Base-by-base conservation (phyloP, 2,888 invertebrate genomes). In the Nymphalis urticae region DNA sequence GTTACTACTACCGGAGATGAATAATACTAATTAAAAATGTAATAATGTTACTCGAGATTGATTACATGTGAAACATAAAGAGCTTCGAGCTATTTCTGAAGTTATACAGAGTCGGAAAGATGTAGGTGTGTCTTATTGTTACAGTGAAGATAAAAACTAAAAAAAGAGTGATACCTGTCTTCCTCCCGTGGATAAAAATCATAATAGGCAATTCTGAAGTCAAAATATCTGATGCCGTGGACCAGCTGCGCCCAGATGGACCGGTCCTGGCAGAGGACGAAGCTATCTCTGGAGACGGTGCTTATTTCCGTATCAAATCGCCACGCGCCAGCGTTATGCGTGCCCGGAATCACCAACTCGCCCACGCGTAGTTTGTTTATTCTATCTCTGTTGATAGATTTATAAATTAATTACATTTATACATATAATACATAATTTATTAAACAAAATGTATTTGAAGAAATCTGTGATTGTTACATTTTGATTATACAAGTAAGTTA, bases 171-270 rank as follows among this genome's bases (percentile, higher is more conserved):
- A 16, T 77, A 91, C 92, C 88, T 90, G 67, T 90, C 85, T 75
- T 92, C 91, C 67, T 85, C 84, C 13, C 82, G 80, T 0, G 75
- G 66, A 68, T 91, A 92, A 68, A 87, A 85, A 9, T 85, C 88
- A 72, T 93, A 96, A 86, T 95, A 96, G 72, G 96, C 97, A 73
- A 97, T 94, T 76, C 97, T 94, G 66, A 97, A 93, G 85, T 97
- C 97, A 62, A 97, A 90, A 86, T 96, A 97, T 80, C 97, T 93
- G 78, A 97, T 95, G 64, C 97, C 97, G 82, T 96, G 95, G 0
- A 96, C 95, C n/a, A 97, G 92, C 80, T 97, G 97, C 0, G 95
- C 94, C 96, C 97, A 97, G 62, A 97, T 93, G 79, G 95, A 95
- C 70, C 96, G 94, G 82, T 97, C 97, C 84, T 97, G 97, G 77